Evolutionary conservation across 2,888 invertebrate genomes (phyloP).

Genomic region (Tyria jacobaeae): DNA sequence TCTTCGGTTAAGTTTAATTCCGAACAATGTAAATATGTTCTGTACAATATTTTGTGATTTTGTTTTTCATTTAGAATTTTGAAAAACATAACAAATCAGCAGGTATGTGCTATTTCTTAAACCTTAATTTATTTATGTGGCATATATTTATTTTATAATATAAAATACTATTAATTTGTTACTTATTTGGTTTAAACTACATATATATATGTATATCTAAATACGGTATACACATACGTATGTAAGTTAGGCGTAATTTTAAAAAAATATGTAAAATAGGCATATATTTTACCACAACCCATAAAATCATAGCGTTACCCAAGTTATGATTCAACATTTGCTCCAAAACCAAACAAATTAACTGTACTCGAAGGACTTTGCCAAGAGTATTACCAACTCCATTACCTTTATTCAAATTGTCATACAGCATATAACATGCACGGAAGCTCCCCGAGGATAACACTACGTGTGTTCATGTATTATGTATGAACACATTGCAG

Average conservation of each 20-base stretch:
- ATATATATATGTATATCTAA: no score
- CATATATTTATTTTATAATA: no score
- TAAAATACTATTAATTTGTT: no score
- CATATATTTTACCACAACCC: not conserved
- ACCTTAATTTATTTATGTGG: no score
- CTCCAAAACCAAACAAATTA: constrained; percentile 5
- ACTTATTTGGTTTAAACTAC: no score
- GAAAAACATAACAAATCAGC: not conserved
- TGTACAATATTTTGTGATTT: not conserved
- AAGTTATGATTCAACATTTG: not conserved
- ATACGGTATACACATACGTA: no score
- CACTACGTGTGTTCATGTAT: constrained; percentile 15
- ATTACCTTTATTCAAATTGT: constrained; percentile 13
- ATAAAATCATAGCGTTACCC: not conserved
- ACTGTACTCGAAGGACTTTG: constrained; percentile 7
- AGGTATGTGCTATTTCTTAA: no score
- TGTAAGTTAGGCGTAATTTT: no score
- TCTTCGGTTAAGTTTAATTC: constrained; percentile 30
- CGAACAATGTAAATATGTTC: constrained; percentile 14
- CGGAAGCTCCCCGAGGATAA: constrained; percentile 8
- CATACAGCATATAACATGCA: constrained; percentile 8
- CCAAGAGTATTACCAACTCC: constrained; percentile 3
- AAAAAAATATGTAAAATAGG: no score
- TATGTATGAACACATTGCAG: constrained; percentile 19
- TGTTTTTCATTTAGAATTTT: not conserved